Base-by-base conservation (phyloP, 2,113 vertebrate genomes). In the Oncorhynchus mykiss region DNA sequence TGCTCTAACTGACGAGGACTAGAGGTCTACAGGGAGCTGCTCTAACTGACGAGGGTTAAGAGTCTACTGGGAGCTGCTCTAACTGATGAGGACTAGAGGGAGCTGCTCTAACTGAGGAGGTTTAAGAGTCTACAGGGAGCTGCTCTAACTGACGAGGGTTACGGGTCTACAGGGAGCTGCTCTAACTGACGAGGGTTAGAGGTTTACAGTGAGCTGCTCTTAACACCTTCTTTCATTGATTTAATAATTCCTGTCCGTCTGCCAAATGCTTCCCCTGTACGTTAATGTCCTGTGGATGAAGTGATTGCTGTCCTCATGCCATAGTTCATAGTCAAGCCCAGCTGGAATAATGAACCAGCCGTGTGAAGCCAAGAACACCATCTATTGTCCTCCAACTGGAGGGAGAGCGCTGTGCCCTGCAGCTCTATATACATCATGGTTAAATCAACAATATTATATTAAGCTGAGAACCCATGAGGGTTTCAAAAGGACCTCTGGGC, bases 371-470 rank as follows among this genome's bases (percentile, higher is more conserved):
- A 88, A 88, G 89, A 94, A 95, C 95, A 95, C 93, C 95, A 93
- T 95, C 96, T 96, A 97, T 97, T 96, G 93, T 95, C 90, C 96
- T 39, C 86, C 90, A 94, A 95, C 94, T 86, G 89, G 91, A 86
- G 92, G 34, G 64, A 92, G 91, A 92, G 93, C 84, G 95, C 96
- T 3, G 49, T 13, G 12, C 49, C 49, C 96, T 86, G 94, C 84
- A 95, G 96, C 95, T 91, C 88, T 88, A 93, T 93, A 99, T 98
- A 94, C 77, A 98, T 98, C 97, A 97, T 94, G 92, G 94, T 96
- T 97, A 97, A 96, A 95, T 96, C 96, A 97, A 97, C 95, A 95
- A 95, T 95, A 97, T 96, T 96, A 96, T 95, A 97, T 96, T 96
- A 97, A 95, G 94, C 92, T 84, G 90, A 92, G 94, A 96, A 96